phyloP scores from a whole-genome alignment of 1,140 invertebrate species.

The Sycobia sp. region DNA sequence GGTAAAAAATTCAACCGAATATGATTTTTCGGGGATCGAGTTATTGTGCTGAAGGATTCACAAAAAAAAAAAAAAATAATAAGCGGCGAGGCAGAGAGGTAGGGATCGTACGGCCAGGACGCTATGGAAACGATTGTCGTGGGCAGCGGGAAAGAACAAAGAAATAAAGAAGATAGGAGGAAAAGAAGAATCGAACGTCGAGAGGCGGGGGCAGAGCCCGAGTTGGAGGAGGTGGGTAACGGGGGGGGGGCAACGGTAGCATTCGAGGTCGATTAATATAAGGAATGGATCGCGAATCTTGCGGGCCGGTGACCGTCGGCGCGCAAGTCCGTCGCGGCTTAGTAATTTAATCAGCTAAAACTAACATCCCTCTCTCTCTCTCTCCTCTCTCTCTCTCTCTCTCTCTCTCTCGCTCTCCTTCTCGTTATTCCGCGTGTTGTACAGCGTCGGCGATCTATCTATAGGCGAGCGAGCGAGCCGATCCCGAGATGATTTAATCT shows the following conservation, averaged over 20 bases:
- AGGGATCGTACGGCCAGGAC: background rate
- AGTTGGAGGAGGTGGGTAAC: no score
- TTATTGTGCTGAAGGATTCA: no score
- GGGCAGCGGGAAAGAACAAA: background rate
- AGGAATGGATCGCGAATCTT: conserved; percentile 58
- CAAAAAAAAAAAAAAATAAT: no score
- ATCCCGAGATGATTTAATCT: conserved; percentile 60
- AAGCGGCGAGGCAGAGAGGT: no score
- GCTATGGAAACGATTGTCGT: no score
- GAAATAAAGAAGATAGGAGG: background rate
- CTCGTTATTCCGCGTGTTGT: conserved; percentile 11
- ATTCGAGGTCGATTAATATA: conserved; percentile 56
- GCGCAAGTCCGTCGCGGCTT: conserved; percentile 56
- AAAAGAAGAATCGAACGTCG: conserved; percentile 1
- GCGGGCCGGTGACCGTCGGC: conserved; percentile 46
- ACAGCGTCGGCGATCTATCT: no score
- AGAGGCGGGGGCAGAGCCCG: no score
- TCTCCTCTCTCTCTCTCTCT: conserved; percentile 43
- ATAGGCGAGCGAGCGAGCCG: conserved; percentile 38
- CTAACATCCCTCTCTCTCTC: conserved; percentile 55
- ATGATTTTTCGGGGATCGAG: no score
- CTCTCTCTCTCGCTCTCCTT: no score
- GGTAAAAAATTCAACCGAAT: no score
- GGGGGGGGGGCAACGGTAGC: background rate
- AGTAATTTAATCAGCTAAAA: conserved; percentile 64